Evolutionary conservation across 2,888 invertebrate species (phyloP).

Genomic region (Cantharis nigra): DNA sequence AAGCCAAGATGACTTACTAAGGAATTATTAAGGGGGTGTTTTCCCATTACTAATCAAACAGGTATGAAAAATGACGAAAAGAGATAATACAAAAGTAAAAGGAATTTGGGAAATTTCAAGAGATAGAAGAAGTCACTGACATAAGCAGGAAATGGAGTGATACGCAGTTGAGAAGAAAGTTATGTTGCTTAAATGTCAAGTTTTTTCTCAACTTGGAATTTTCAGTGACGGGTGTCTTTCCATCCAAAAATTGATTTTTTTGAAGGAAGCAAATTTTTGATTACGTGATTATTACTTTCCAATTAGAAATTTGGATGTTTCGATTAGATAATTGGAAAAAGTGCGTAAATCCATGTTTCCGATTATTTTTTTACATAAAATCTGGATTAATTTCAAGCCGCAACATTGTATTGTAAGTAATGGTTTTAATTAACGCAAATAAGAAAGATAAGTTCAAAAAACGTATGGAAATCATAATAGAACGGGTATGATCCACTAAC

Average conservation of each 20-base stretch:
- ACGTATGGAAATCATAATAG: slow-evolving; percentile 39
- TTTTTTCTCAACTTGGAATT: background rate
- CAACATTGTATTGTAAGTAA: background rate
- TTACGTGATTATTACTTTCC: background rate
- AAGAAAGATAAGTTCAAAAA: slow-evolving; percentile 29
- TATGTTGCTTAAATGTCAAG: background rate
- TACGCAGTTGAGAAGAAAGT: background rate
- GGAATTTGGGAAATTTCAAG: background rate
- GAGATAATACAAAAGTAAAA: background rate
- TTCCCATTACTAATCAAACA: too few species aligned
- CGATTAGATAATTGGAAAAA: background rate
- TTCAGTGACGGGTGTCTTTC: background rate
- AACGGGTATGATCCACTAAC: slow-evolving; percentile 37
- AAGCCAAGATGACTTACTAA: too few species aligned
- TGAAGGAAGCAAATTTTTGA: background rate
- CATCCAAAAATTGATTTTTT: background rate
- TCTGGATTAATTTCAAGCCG: background rate
- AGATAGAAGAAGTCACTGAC: background rate
- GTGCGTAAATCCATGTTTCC: background rate
- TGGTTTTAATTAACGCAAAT: background rate
- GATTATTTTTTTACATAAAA: too few species aligned
- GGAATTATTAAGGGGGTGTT: too few species aligned
- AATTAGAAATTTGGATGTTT: background rate
- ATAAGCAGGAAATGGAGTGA: background rate
- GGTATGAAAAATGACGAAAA: background rate